Conservation (phyloP, 2,113 vertebrate species). For the Cryptotis parvus region DNA sequence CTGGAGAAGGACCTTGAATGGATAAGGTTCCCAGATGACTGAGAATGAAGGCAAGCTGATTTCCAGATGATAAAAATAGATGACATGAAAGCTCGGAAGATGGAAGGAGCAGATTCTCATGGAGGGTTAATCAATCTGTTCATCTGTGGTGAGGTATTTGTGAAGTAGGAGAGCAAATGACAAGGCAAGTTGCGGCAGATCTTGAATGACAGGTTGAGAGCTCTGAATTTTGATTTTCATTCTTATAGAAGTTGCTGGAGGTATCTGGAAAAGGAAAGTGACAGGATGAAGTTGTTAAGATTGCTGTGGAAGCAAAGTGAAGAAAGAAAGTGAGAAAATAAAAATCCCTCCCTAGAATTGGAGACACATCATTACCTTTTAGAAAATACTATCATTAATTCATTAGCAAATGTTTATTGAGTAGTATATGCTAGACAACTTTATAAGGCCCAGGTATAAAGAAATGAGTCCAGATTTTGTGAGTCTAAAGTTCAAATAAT, state of each 20-base stretch:
- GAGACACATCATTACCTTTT: background rate
- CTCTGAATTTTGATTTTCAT: slow-evolving; percentile 13
- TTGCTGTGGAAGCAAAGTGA: background rate
- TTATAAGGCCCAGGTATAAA: background rate
- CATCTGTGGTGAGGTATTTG: background rate
- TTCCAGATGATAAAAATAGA: background rate
- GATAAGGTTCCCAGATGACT: background rate
- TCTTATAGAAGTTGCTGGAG: background rate
- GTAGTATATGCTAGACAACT: background rate
- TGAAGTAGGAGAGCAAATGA: background rate
- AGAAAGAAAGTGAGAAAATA: no score
- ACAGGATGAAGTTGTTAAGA: background rate
- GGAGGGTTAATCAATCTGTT: background rate
- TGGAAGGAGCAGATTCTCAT: background rate
- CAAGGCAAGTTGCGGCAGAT: no score
- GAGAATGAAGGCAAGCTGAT: background rate
- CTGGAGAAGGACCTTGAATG: background rate
- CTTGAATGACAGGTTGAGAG: background rate
- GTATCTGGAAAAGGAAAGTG: background rate
- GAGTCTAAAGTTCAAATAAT: background rate
- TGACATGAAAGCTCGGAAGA: background rate
- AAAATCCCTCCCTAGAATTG: background rate
- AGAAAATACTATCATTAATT: background rate
- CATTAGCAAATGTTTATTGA: background rate
- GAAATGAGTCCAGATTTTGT: background rate